Conservation (phyloP, 2,888 invertebrate genomes). For the Aspidapion aeneum region DNA sequence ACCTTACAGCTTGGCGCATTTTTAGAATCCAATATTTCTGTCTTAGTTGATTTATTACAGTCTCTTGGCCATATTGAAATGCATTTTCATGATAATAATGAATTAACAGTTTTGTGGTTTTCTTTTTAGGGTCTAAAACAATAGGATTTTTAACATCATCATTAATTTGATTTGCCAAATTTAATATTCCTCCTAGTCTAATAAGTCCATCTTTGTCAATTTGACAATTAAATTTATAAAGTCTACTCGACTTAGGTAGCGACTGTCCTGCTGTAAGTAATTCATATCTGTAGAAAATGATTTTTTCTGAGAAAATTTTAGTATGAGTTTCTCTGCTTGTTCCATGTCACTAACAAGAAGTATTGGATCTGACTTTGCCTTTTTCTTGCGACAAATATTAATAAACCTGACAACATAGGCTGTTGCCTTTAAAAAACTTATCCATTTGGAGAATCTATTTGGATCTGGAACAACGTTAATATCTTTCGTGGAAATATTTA, state of each 20-base stretch:
- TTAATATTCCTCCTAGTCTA: slow-evolving; percentile 5
- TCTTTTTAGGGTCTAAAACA: slow-evolving; percentile 4
- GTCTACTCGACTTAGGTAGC: not conserved
- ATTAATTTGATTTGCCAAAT: not conserved
- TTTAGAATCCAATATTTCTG: slow-evolving; percentile 13
- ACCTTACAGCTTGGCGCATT: slow-evolving; percentile 15
- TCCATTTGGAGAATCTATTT: slow-evolving; percentile 11
- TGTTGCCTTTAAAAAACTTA: not conserved
- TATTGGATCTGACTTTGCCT: not conserved
- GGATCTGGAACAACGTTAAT: not conserved
- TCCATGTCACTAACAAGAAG: not conserved
- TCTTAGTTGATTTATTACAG: slow-evolving; percentile 10
- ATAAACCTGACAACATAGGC: not conserved
- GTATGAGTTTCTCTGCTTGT: not conserved
- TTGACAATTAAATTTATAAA: not conserved
- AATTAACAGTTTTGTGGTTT: slow-evolving; percentile 15
- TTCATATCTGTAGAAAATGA: not conserved
- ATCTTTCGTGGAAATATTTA: not conserved
- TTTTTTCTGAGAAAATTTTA: not conserved
- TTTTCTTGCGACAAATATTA: not conserved
- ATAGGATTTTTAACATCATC: not conserved
- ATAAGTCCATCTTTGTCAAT: slow-evolving; percentile 3
- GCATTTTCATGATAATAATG: slow-evolving; percentile 16
- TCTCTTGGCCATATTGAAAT: slow-evolving; percentile 12
- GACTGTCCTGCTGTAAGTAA: not conserved